A percentile compares a stretch with the other conserved stretches of the same genome.
Conservation (phyloP, 2,888 invertebrate species). For the Mimachlamys varia region DNA sequence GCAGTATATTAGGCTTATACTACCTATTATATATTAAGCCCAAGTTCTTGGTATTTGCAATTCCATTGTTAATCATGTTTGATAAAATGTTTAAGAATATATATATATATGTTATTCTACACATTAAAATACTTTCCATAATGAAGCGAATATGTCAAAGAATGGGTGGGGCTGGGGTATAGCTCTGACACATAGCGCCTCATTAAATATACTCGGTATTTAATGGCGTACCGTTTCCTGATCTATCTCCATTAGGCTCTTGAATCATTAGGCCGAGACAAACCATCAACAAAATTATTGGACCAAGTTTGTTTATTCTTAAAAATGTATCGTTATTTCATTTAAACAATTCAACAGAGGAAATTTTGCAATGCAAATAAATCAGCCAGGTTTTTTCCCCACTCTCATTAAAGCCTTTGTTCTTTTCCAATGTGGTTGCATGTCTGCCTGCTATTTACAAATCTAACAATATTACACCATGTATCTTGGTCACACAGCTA, state of each 20-base stretch:
- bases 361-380: neutral
- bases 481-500: neutral
- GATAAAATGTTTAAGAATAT: too few relatives aligned
- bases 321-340: neutral
- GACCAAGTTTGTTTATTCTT: neutral
- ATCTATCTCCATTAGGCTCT: neutral
- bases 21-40: too few relatives aligned
- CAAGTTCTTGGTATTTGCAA: neutral
- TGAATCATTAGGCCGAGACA: neutral
- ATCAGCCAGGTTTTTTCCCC: neutral
- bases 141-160: neutral
- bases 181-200: neutral
- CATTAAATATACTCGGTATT: neutral
- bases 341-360: constrained; percentile 3
- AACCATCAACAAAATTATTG: constrained; percentile 8
- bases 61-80: too few relatives aligned
- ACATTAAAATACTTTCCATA: neutral
- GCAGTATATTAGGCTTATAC: neutral
- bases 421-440: neutral
- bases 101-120: too few relatives aligned
- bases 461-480: neutral
- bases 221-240: neutral
- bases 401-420: neutral
- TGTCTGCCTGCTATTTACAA: neutral
- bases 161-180: neutral